Percentiles rank a stretch among this genome's conserved stretches.
Evolutionary conservation across 2,113 vertebrate genomes (phyloP).

Genomic region (Muntiacus muntjak): DNA sequence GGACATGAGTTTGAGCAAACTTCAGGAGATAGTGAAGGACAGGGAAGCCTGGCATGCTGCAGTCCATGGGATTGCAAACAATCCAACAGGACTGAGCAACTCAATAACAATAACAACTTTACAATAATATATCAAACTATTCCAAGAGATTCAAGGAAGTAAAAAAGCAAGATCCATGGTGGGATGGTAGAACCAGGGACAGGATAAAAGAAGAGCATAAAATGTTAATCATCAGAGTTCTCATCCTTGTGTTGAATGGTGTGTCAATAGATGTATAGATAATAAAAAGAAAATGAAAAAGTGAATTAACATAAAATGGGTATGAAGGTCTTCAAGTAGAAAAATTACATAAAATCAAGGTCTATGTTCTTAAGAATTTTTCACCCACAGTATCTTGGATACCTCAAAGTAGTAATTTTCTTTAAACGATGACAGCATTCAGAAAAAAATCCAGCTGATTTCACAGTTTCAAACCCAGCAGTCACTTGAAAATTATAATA

Average conservation of each 20-base stretch:
- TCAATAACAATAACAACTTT: background rate
- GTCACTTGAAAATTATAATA: conserved; percentile 4
- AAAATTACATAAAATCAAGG: background rate
- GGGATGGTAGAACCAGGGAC: background rate
- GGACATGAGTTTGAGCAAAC: background rate
- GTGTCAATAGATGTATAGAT: background rate
- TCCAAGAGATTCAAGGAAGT: background rate
- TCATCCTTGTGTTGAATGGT: background rate
- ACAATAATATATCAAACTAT: background rate
- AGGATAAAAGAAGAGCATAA: background rate
- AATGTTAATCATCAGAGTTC: background rate
- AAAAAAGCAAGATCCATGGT: background rate
- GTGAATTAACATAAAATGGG: background rate
- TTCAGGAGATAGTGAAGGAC: background rate
- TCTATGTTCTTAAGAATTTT: background rate
- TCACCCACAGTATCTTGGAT: background rate
- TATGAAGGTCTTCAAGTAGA: background rate
- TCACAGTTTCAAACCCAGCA: conserved; percentile 2
- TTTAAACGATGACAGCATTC: conserved; percentile 7
- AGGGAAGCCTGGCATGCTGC: background rate
- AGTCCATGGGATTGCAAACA: background rate
- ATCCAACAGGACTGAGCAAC: background rate
- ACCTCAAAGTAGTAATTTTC: conserved; percentile 8
- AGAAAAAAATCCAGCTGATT: background rate
- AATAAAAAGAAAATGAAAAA: conserved; percentile 11